Evolutionary conservation across 2,113 vertebrate species (phyloP).

Genomic region (Cyphomyrus plagiostoma): DNA sequence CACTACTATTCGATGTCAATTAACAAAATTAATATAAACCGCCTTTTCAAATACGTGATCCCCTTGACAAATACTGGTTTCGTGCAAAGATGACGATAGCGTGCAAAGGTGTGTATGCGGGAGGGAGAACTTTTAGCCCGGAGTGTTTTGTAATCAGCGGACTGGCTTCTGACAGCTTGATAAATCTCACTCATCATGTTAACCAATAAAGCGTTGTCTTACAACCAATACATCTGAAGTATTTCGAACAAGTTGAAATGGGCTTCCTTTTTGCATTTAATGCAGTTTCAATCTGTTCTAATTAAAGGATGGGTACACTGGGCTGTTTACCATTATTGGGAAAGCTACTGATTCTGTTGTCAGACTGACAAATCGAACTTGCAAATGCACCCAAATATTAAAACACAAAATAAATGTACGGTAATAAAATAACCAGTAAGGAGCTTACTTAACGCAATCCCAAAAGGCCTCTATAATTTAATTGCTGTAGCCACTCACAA

Average conservation of each 20-base stretch:
- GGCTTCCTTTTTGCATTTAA: neutral
- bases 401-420: neutral
- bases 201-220: neutral
- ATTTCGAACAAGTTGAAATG: neutral
- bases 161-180: constrained; percentile 26
- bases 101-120: constrained; percentile 26
- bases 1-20: neutral
- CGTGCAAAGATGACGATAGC: constrained; percentile 24
- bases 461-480: neutral
- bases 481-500: neutral
- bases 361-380: neutral
- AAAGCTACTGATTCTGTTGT: neutral
- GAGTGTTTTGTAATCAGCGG: constrained; percentile 20
- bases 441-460: neutral
- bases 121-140: constrained; percentile 16
- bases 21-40: neutral
- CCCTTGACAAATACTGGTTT: neutral
- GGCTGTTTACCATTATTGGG: neutral
- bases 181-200: constrained; percentile 24
- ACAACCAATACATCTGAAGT: neutral
- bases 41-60: neutral
- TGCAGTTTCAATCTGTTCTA: neutral
- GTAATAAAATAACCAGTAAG: neutral
- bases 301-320: neutral
- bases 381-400: neutral